Evolutionary conservation across 2,113 vertebrate genomes (phyloP).

Genomic region (Ctenomys sociabilis): DNA sequence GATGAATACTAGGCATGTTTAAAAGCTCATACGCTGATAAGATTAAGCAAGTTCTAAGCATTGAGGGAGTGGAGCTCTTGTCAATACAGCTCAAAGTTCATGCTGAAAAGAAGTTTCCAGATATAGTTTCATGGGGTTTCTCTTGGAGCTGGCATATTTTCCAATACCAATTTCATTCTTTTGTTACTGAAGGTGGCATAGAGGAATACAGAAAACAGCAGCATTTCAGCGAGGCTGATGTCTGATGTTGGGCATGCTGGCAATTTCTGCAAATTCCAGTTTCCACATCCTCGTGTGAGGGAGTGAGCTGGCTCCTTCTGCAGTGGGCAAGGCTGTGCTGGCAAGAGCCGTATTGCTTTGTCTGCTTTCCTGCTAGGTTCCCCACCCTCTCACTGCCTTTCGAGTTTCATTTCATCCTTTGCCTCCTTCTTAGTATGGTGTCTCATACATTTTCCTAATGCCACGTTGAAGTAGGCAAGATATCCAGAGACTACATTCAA

Average conservation of each 20-base stretch:
- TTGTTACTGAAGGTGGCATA: not conserved
- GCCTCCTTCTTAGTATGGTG: not conserved
- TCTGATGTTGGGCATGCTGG: not conserved
- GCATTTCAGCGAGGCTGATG: not conserved
- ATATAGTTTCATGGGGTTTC: slow-evolving; percentile 28
- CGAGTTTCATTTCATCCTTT: not conserved
- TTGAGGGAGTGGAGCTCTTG: not conserved
- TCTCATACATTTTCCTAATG: not conserved
- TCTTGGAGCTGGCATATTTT: slow-evolving; percentile 46
- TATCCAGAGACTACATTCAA: not conserved
- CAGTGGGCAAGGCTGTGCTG: no score
- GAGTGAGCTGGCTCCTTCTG: accelerated
- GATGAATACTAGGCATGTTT: slow-evolving; percentile 30
- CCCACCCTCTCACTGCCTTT: not conserved
- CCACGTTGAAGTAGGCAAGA: not conserved
- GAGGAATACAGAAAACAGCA: not conserved
- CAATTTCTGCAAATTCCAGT: not conserved
- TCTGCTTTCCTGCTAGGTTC: not conserved
- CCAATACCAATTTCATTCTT: slow-evolving; percentile 66
- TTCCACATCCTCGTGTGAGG: not conserved
- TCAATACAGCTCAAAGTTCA: not conserved
- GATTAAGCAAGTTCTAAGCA: slow-evolving; percentile 64
- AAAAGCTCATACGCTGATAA: slow-evolving; percentile 10
- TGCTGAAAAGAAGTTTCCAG: not conserved
- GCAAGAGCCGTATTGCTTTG: not conserved